Evolutionary conservation across 37 sponge, comb jelly and placozoan species (phyloP).

Genomic region (Geodia barretti): DNA sequence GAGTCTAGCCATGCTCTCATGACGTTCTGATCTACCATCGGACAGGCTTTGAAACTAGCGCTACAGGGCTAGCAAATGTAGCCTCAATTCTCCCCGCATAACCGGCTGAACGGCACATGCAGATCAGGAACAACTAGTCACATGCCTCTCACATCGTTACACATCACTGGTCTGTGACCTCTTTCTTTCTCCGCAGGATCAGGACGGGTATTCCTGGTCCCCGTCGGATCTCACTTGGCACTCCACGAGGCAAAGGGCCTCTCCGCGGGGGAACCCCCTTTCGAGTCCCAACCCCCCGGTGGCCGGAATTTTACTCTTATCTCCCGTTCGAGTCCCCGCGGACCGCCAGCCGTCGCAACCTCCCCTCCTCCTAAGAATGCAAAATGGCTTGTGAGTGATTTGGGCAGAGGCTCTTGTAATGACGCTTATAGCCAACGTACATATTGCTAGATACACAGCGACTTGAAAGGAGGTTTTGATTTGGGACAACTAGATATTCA

Average conservation of each 20-base stretch:
- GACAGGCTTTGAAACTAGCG: conserved; percentile 88
- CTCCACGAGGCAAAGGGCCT: neutral
- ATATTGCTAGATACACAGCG: no score
- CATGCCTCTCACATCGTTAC: no score
- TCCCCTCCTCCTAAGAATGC: neutral
- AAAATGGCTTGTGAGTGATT: no score
- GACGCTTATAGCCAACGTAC: no score
- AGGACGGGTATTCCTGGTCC: neutral
- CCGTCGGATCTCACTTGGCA: neutral
- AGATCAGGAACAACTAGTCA: neutral
- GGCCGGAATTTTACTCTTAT: conserved; percentile 26
- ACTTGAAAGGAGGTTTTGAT: no score
- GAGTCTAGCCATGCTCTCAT: conserved; percentile 65
- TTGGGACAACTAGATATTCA: no score
- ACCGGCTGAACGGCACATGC: conserved; percentile 24
- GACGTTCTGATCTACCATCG: conserved; percentile 76
- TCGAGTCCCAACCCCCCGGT: neutral
- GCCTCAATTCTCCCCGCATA: conserved; percentile 43
- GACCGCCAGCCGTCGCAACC: neutral
- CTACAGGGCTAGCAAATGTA: conserved; percentile 79
- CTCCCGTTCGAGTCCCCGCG: conserved; percentile 11
- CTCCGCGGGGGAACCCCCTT: neutral
- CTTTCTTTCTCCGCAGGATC: neutral
- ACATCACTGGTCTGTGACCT: neutral
- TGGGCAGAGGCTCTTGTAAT: no score